phyloP scores from a whole-genome alignment of 2,888 invertebrate genomes.

The Calephelis perditalis region DNA sequence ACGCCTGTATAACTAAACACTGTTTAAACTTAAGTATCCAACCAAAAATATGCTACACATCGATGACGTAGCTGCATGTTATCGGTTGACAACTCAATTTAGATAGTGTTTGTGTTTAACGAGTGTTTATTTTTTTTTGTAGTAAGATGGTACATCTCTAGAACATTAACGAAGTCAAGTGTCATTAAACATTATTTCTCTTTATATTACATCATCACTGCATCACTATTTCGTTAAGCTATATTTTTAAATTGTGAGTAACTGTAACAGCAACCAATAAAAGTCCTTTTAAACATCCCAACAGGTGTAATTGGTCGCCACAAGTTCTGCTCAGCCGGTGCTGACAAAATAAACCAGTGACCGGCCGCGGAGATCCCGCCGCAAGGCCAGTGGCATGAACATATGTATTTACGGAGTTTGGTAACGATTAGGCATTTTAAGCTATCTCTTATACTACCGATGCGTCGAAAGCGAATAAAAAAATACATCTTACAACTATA shows the following conservation, averaged over 20 bases:
- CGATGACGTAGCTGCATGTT: too few species aligned
- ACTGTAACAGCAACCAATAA: not conserved
- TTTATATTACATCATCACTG: not conserved
- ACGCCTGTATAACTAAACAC: too few species aligned
- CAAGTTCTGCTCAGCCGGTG: not conserved
- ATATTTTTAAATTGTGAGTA: not conserved
- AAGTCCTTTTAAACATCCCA: not conserved
- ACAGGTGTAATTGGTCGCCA: not conserved
- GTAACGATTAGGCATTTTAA: conserved; percentile 15
- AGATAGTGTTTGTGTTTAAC: too few species aligned
- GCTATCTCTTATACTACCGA: conserved; percentile 20
- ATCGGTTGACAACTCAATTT: too few species aligned
- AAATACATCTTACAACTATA: conserved; percentile 27
- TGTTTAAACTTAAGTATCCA: too few species aligned
- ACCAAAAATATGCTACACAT: too few species aligned
- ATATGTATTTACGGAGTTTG: conserved; percentile 1
- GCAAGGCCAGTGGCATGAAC: conserved; percentile 1
- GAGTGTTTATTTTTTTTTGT: too few species aligned
- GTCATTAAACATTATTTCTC: not conserved
- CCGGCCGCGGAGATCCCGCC: not conserved
- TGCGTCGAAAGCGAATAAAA: conserved; percentile 23
- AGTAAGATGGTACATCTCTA: not conserved
- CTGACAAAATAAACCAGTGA: not conserved
- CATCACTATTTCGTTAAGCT: conserved; percentile 5
- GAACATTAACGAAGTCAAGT: not conserved